Base-by-base conservation (phyloP, 2,797 vertebrate species). In the Squalus acanthias region DNA sequence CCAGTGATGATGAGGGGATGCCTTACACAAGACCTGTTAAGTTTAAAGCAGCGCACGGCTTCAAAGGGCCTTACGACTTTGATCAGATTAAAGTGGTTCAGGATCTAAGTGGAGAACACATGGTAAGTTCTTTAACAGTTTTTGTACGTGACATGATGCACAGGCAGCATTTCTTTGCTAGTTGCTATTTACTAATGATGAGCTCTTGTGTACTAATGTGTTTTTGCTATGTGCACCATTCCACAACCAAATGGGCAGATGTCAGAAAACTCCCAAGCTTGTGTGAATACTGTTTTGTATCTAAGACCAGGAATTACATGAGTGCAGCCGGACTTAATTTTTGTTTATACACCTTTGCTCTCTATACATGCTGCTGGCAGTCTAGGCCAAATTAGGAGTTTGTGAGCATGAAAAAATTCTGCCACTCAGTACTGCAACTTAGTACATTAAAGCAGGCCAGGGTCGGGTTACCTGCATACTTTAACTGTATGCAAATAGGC, bases 41-140 rank as follows among this genome's bases (percentile, higher is more conserved):
- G 97, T 99, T 99, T 97, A 99, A 99, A 98, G 99, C 99, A 13
- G 99, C 99, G 0, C 99, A 99, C 97, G 99, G 99, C 97, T 99
- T 99, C 98, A 99, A 99, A 98, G 99, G 99, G 96, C 99, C 99
- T 1, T 99, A 99, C n/a, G 99, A 99, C 98, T 99, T 99, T 97
- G 99, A 99, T 97, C 99, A 99, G 97, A 98, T 99, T 96, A 99
- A 99, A 97, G 98, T 99, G 79, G 99, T 99, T 65, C 99, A 99
- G 97, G 99, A 99, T 98, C 98, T 99, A 96, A 99, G 99, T 96
- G 99, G 99, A 91, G 99, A 99, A 96, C 99, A 99, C 97, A 99
- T 98, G 99, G 99, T 99, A 97, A 97, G 98, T 96, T 92, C 69
- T 89, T 85, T 50, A 50, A 50, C 46, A 22, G 2, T 17, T 96